phyloP scores from a whole-genome alignment of 23 tunicate genomes.

The Corella eumyota region DNA sequence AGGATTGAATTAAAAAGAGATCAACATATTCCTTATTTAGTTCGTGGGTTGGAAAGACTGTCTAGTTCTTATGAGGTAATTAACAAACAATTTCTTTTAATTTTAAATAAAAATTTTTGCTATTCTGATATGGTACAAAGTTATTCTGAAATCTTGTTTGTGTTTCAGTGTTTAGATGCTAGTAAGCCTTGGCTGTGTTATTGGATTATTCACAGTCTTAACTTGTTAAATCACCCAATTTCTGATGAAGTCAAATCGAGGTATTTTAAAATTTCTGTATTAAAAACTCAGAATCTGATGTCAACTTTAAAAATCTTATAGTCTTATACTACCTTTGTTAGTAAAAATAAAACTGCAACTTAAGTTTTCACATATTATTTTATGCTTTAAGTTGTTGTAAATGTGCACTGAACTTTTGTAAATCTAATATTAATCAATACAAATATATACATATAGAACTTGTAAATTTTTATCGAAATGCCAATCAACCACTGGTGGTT shows the following conservation, averaged over 20 bases:
- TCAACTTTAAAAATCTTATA: no score
- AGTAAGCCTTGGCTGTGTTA: slow-evolving; percentile 94
- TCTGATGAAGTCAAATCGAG: slow-evolving; percentile 44
- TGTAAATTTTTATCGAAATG: slow-evolving; percentile 59
- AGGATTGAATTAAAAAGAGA: slow-evolving; percentile 40
- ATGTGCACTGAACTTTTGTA: background rate
- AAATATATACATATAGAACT: slow-evolving; percentile 7
- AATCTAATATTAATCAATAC: background rate
- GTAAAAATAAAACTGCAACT: no score
- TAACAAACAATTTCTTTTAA: background rate
- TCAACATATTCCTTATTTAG: slow-evolving; percentile 34
- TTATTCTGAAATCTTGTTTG: no score
- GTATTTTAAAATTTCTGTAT: slow-evolving; percentile 8
- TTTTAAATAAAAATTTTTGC: background rate
- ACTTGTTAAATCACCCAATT: slow-evolving; percentile 37
- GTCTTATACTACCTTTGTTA: no score
- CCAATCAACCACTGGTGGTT: slow-evolving; percentile 67
- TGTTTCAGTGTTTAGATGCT: slow-evolving; percentile 85
- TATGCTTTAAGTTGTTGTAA: background rate
- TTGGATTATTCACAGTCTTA: slow-evolving; percentile 88
- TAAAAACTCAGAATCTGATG: no score
- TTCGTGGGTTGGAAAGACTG: slow-evolving; percentile 43
- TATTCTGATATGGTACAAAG: background rate
- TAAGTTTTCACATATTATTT: background rate
- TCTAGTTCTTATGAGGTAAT: slow-evolving; percentile 56